Conservation (phyloP, 1,140 invertebrate species). For the Triops longicaudatus region DNA sequence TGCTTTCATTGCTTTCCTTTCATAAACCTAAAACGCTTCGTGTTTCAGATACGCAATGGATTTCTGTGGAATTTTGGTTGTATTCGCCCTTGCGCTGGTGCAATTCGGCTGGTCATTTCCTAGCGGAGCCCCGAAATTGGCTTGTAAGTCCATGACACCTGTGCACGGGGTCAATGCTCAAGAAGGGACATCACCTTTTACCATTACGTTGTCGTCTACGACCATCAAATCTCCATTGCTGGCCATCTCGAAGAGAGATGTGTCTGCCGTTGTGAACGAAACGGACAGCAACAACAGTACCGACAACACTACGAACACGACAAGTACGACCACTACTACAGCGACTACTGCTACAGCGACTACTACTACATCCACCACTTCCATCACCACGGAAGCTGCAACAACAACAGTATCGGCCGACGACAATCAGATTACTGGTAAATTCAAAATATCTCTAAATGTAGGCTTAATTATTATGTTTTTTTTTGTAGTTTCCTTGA, state of each 20-base stretch:
- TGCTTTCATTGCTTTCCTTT: no score
- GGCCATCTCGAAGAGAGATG: neutral
- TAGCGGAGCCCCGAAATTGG: slow-evolving; percentile 11
- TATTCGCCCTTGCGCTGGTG: neutral
- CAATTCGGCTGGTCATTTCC: slow-evolving; percentile 16
- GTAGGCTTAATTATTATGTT: neutral
- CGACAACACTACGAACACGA: no score
- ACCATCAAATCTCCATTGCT: neutral
- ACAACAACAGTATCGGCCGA: neutral
- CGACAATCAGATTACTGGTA: neutral
- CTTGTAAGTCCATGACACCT: slow-evolving; percentile 16
- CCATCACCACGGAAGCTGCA: neutral
- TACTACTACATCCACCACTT: neutral
- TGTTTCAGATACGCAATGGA: neutral
- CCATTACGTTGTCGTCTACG: slow-evolving; percentile 13
- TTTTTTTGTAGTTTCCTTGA: neutral
- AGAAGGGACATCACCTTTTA: neutral
- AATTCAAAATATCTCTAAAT: neutral
- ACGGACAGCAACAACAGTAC: neutral
- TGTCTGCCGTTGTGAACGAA: neutral
- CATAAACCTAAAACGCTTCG: neutral
- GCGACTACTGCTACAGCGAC: no score
- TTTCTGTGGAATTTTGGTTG: neutral
- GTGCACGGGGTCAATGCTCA: slow-evolving; percentile 17
- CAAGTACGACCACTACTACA: no score